A percentile compares a stretch with the other conserved stretches of the same genome.
Evolutionary conservation across 2,113 vertebrate species (phyloP).

Genomic region (Leuciscus idus): DNA sequence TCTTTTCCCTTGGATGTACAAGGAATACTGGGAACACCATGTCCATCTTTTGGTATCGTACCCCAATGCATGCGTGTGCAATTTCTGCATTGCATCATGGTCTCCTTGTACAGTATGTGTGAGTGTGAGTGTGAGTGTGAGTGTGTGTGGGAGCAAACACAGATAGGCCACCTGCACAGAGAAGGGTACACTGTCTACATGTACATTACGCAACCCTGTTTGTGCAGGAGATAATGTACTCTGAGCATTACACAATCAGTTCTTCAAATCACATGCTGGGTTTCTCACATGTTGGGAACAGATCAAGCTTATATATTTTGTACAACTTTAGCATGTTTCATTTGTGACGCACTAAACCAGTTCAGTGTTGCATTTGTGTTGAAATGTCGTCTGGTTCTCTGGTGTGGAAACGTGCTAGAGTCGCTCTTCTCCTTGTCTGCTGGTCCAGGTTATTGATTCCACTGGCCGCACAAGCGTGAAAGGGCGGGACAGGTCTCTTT

Average conservation of each 20-base stretch:
- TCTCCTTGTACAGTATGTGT: constrained; percentile 16
- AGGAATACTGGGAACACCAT: constrained; percentile 30
- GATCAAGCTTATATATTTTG: background rate
- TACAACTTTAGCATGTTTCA: background rate
- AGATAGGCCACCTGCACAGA: constrained; percentile 49
- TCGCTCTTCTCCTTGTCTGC: background rate
- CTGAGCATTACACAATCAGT: constrained; percentile 17
- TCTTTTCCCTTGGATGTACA: background rate
- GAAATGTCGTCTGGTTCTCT: background rate
- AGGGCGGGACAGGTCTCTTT: constrained; percentile 49
- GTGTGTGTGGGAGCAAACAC: constrained; percentile 34
- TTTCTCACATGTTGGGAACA: constrained; percentile 6
- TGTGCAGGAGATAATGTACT: constrained; percentile 15
- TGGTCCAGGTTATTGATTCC: constrained; percentile 47
- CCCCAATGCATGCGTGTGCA: background rate
- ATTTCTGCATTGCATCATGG: constrained; percentile 34
- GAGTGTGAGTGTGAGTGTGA: background rate
- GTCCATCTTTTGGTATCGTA: constrained; percentile 19
- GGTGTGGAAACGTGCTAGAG: background rate
- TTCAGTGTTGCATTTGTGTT: background rate
- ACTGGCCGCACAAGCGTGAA: constrained; percentile 48
- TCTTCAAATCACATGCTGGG: constrained; percentile 7
- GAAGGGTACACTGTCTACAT: constrained; percentile 24
- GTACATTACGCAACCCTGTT: constrained; percentile 29
- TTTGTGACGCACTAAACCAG: background rate